These are phyloP conservation scores for Cyprinodon brontotheroides DNA, from an alignment of 2,113 vertebrate genomes.

Conservation along the genomic window DNA sequence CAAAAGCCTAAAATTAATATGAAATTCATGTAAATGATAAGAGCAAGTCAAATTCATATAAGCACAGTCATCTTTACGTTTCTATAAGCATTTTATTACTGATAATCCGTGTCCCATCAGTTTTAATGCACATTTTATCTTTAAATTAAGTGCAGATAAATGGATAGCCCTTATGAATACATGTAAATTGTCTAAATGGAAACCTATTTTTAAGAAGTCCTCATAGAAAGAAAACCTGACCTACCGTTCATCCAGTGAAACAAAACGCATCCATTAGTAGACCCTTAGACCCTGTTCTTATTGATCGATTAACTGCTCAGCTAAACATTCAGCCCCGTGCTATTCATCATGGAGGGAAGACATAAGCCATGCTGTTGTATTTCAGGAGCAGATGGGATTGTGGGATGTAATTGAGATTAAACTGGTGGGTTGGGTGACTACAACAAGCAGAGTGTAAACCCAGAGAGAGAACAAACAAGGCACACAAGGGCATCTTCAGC, in stretches of 20 bases:
- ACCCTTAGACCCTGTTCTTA: conserved; percentile 59
- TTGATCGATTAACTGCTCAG: conserved; percentile 77
- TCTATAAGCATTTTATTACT: not conserved
- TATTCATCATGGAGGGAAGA: conserved; percentile 73
- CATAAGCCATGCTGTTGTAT: conserved; percentile 60
- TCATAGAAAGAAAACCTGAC: conserved; percentile 27
- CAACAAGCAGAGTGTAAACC: conserved; percentile 45
- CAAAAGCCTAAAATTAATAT: too few species aligned
- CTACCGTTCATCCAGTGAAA: conserved; percentile 57
- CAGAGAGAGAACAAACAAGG: conserved; percentile 35
- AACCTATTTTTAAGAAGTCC: conserved; percentile 20
- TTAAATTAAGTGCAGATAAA: not conserved
- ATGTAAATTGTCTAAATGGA: conserved; percentile 11
- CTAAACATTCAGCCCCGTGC: conserved; percentile 64
- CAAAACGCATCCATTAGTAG: conserved; percentile 73
- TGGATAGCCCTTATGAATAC: not conserved
- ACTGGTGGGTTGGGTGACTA: conserved; percentile 61
- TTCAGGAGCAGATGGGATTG: conserved; percentile 64
- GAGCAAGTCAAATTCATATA: too few species aligned
- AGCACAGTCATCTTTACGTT: not conserved
- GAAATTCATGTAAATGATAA: too few species aligned
- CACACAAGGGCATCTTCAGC: conserved; percentile 26
- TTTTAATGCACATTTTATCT: too few species aligned
- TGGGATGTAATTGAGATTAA: conserved; percentile 69
- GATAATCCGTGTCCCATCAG: not conserved